A percentile compares a stretch with the other conserved stretches of the same genome.
phyloP scores from a whole-genome alignment of 2,797 vertebrate genomes.

The Sebastes taczanowskii region DNA sequence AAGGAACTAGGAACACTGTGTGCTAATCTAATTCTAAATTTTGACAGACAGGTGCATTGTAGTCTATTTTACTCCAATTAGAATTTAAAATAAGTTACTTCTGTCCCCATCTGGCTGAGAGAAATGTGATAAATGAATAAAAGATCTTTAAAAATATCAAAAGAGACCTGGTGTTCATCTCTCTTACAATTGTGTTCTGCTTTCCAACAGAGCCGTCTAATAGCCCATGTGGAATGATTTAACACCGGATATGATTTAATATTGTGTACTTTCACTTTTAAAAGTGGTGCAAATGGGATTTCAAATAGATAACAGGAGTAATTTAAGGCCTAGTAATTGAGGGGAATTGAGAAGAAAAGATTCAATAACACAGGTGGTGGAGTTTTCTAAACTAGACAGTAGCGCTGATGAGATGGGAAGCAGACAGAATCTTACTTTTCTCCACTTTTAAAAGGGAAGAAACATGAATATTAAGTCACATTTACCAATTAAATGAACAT shows the following conservation, averaged over 20 bases:
- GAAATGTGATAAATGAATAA: neutral
- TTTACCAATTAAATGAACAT: neutral
- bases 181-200: neutral
- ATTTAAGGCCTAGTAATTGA: neutral
- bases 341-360: neutral
- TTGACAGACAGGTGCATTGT: neutral
- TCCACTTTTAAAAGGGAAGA: neutral
- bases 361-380: neutral
- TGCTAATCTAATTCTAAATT: too few species aligned
- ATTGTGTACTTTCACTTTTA: neutral
- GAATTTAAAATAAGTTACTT: neutral
- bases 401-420: neutral
- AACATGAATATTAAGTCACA: neutral
- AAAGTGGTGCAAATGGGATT: neutral
- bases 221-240: neutral
- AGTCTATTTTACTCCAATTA: neutral
- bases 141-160: neutral
- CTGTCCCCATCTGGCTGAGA: neutral
- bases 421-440: neutral
- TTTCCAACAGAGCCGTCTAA: neutral
- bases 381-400: neutral
- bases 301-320: neutral
- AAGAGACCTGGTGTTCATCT: neutral
- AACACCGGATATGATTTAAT: neutral
- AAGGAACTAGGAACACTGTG: too few species aligned